Conservation (phyloP, 2,888 invertebrate species). For the Eudasyphora cyanicolor region DNA sequence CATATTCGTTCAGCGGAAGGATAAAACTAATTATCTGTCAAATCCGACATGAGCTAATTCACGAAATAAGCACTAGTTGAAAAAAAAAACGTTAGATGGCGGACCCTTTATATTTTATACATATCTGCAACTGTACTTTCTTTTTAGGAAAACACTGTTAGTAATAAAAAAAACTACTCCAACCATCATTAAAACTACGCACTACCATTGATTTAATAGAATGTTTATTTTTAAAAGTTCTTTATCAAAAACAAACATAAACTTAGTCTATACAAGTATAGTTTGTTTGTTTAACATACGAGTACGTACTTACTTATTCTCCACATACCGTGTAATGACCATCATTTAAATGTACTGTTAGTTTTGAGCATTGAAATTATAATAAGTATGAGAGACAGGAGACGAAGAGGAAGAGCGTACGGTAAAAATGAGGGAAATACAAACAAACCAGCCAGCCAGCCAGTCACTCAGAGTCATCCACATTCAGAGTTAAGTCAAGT, state of each 20-base stretch:
- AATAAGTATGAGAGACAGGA: not conserved
- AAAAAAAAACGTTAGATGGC: no score
- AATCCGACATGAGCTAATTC: no score
- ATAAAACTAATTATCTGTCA: no score
- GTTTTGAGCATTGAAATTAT: not conserved
- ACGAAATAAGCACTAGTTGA: no score
- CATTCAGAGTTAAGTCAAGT: constrained; percentile 16
- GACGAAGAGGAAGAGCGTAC: not conserved
- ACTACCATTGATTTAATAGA: not conserved
- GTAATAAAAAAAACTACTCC: no score
- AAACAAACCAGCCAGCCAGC: not conserved
- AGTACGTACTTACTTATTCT: not conserved
- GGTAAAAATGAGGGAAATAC: not conserved
- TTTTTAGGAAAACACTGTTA: no score
- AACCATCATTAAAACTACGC: not conserved
- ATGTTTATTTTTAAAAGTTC: not conserved
- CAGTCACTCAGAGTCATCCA: not conserved
- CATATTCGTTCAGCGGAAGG: no score
- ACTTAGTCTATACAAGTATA: not conserved
- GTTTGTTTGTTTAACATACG: not conserved
- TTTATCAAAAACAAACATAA: not conserved
- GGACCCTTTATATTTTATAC: no score
- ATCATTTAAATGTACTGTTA: not conserved
- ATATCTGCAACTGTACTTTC: no score
- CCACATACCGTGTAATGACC: not conserved